Percentiles rank a stretch among this genome's conserved stretches.
Evolutionary conservation across 2,797 vertebrate genomes (phyloP).

Genomic region (Protonibea diacanthus): DNA sequence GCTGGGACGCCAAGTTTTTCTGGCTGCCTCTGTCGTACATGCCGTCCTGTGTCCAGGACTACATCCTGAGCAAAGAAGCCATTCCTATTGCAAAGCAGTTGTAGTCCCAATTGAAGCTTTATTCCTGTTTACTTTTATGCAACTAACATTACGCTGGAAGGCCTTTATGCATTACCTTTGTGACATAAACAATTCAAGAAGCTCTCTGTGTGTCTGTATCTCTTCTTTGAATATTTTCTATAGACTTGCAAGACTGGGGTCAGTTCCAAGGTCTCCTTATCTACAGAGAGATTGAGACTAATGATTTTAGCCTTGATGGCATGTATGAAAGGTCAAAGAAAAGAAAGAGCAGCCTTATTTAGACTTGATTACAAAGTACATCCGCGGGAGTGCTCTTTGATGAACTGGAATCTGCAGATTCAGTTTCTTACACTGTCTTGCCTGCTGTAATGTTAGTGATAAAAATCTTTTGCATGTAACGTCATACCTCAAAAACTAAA

Average conservation of each 20-base stretch:
- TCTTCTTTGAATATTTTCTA: background rate
- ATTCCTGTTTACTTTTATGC: background rate
- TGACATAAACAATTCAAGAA: background rate
- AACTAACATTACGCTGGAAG: background rate
- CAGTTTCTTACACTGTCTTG: no score
- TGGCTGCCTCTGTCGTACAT: constrained; percentile 91
- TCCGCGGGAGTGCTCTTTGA: no score
- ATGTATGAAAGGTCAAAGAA: constrained; percentile 12
- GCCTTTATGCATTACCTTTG: background rate
- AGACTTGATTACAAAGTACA: background rate
- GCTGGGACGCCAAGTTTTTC: constrained; percentile 92
- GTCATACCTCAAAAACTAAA: no score
- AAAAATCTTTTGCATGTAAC: no score
- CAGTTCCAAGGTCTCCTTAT: constrained; percentile 38
- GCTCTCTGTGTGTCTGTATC: background rate
- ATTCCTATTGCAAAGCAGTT: constrained; percentile 63
- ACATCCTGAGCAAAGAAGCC: constrained; percentile 62
- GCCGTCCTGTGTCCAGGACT: constrained; percentile 83
- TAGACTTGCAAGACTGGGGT: background rate
- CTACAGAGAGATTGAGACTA: background rate
- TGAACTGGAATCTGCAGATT: no score
- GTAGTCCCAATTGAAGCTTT: background rate
- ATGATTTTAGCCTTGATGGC: background rate
- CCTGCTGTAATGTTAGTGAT: no score
- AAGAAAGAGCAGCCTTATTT: background rate